phyloP scores from a whole-genome alignment of 2,797 vertebrate genomes.

The Pangasius djambal region DNA sequence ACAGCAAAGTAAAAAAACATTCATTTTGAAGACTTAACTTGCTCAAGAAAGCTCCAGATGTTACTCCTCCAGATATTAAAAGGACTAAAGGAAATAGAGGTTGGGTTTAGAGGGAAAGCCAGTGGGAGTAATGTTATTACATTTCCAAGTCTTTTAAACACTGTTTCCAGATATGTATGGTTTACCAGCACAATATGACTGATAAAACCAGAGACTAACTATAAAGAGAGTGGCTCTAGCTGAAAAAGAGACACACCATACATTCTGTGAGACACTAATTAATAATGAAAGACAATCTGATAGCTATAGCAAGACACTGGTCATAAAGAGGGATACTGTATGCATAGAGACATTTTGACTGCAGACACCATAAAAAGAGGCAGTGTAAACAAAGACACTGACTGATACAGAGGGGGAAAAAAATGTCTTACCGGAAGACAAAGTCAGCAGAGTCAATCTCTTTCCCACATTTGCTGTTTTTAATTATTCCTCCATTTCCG shows the following conservation, averaged over 20 bases:
- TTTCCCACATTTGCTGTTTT: conserved; percentile 93
- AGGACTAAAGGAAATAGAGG: background rate
- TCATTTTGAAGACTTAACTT: background rate
- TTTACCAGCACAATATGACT: background rate
- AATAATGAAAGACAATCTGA: background rate
- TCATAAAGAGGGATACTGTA: background rate
- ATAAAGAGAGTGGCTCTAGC: background rate
- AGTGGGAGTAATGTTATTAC: background rate
- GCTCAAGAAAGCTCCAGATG: background rate
- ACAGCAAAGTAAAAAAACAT: background rate
- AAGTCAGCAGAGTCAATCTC: conserved; percentile 96
- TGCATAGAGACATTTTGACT: background rate
- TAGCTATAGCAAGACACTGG: background rate
- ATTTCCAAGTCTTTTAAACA: background rate
- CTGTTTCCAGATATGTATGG: background rate
- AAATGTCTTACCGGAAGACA: conserved; percentile 86
- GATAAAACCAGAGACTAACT: background rate
- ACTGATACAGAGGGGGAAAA: background rate
- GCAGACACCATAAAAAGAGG: background rate
- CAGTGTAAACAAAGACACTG: background rate
- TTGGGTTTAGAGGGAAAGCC: background rate
- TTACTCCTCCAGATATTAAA: background rate
- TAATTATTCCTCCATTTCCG: conserved; percentile 97
- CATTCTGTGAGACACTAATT: background rate
- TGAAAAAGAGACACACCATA: background rate